Base-by-base conservation (phyloP, 2,113 vertebrate genomes). In the Polyodon spathula region DNA sequence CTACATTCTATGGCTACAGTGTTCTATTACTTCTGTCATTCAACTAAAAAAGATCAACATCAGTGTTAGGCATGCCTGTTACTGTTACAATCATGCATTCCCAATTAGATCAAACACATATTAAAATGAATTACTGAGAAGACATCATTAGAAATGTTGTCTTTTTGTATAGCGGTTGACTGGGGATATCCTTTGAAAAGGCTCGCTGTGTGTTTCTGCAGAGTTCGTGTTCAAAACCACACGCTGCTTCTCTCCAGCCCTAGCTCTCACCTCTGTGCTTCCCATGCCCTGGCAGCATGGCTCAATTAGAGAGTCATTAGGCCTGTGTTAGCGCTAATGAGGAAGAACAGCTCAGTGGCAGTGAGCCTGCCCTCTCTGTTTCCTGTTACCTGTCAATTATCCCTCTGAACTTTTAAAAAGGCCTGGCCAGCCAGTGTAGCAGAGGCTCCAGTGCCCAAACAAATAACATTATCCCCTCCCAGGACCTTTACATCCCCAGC, bases 271-370 rank as follows among this genome's bases (percentile, higher is more conserved):
- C 39, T 52, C 8, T 61, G 43, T 43, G 41, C 27, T 38, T 43
- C 55, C 57, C 48, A 60, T 58, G 65, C 59, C 56, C 56, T 64
- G 58, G 63, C 70, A 84, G 78, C 85, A 70, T 73, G 81, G 89
- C 85, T 92, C 88, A 89, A 90, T 88, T 85, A 90, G 79, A 85
- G 85, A 84, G 89, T 89, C 83, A 87, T 90, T 90, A 89, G 88
- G 81, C 79, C 86, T 89, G 89, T 87, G 88, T 92, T 92, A 90
- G 83, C 69, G 77, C 75, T 92, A 93, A 93, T 83, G 83, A 93
- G 86, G 84, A 66, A 70, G 53, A 67, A 27, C 27, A 27, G 27
- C 27, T 27, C 27, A 27, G 27, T 27, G 27, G 27, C 27, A 27
- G 27, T 27, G 27, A 68, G 73, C 80, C 83, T 83, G 88, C 82